Conservation (phyloP, 1,140 invertebrate species). For the Hyles vespertilio region DNA sequence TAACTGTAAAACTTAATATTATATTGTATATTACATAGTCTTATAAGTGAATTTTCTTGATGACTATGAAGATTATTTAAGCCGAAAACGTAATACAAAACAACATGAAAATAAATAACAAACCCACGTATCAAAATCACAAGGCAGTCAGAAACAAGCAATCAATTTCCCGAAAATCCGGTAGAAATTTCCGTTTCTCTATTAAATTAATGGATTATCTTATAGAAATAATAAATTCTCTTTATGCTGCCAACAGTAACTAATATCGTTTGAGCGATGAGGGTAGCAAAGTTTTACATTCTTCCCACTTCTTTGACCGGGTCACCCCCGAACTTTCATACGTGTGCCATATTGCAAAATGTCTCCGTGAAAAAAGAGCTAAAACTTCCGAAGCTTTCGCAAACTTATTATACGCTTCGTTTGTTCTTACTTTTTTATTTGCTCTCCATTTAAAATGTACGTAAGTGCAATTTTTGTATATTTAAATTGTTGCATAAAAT, state of each 20-base stretch:
- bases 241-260: slow-evolving; percentile 20
- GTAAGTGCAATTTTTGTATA: too few species aligned
- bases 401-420: slow-evolving; percentile 37
- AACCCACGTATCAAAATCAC: too few species aligned
- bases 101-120: too few species aligned
- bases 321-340: slow-evolving; percentile 36
- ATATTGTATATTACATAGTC: too few species aligned
- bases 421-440: slow-evolving; percentile 17
- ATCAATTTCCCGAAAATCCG: neutral
- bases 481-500: too few species aligned
- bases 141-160: too few species aligned
- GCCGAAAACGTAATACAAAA: too few species aligned
- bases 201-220: slow-evolving; percentile 13
- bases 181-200: neutral
- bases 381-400: slow-evolving; percentile 40
- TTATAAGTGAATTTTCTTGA: too few species aligned
- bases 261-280: slow-evolving; percentile 26
- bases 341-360: slow-evolving; percentile 43
- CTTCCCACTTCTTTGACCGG: slow-evolving; percentile 33
- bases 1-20: too few species aligned
- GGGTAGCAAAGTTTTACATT: slow-evolving; percentile 32
- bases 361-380: slow-evolving; percentile 45
- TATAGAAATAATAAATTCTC: slow-evolving; percentile 15
- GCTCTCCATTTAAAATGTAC: slow-evolving; percentile 18
- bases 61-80: too few species aligned